Evolutionary conservation across 1,140 invertebrate species (phyloP).

Genomic region (Coelopa frigida): DNA sequence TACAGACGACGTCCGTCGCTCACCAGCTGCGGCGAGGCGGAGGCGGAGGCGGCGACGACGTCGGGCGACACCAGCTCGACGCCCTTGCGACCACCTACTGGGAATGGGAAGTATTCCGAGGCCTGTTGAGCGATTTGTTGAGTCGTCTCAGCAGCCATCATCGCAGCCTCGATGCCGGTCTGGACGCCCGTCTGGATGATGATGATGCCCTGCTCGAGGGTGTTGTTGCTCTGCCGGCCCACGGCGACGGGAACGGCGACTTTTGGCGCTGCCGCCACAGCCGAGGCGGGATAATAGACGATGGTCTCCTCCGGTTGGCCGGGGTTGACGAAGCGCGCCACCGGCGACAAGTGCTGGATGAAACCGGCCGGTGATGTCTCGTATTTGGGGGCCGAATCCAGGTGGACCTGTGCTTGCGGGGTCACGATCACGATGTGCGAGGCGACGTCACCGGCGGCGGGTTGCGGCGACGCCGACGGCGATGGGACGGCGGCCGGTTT

Average conservation of each 20-base stretch:
- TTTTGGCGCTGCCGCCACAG: too few relatives aligned
- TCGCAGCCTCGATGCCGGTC: constrained; percentile 5
- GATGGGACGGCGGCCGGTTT: background rate
- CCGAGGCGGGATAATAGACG: constrained; percentile 32
- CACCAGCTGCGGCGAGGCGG: constrained; percentile 26
- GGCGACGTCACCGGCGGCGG: constrained; percentile 21
- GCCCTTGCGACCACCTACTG: constrained; percentile 16
- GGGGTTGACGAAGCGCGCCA: constrained; percentile 31
- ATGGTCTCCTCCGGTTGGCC: constrained; percentile 37
- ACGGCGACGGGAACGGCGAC: too few relatives aligned
- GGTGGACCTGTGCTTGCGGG: constrained; percentile 37
- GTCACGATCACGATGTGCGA: constrained; percentile 41
- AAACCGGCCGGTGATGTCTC: too few relatives aligned
- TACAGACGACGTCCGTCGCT: constrained; percentile 30
- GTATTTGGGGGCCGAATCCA: constrained; percentile 26
- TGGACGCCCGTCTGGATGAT: too few relatives aligned
- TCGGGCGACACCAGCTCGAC: constrained; percentile 18
- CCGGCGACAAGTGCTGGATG: constrained; percentile 35
- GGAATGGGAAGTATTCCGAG: constrained; percentile 30
- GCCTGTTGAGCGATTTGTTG: background rate
- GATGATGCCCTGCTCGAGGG: too few relatives aligned
- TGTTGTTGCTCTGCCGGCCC: too few relatives aligned
- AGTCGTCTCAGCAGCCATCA: constrained; percentile 11
- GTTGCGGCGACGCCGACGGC: constrained; percentile 23
- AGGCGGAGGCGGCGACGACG: constrained; percentile 32